Base-by-base conservation (phyloP, 2,113 vertebrate species). In the Smithornis capensis region DNA sequence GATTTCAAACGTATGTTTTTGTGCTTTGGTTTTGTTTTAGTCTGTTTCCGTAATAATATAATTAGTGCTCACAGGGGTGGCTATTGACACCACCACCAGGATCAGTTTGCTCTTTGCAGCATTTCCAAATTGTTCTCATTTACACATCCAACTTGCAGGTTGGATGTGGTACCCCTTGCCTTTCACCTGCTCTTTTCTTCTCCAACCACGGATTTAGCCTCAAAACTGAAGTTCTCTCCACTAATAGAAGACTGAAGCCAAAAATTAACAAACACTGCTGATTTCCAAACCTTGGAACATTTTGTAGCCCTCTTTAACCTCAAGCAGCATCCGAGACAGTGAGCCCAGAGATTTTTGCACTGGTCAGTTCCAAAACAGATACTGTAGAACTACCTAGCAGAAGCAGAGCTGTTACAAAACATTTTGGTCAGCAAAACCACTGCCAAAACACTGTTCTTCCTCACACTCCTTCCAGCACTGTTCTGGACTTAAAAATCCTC, bases 31-130 rank as follows among this genome's bases (percentile, higher is more conserved):
- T 95, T 96, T 94, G 81, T 97, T 97, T 97, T 95, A 94, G 94
- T 96, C 96, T 98, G 97, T 97, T 97, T 97, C 96, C n/a, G 92
- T 98, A 97, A 97, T 97, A 97, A 97, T 95, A 95, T 96, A 98
- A 97, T 98, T 98, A 98, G 97, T 91, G 97, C 97, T 97, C 96
- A 96, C 95, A 94, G 98, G 97, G 95, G 97, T 96, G 94, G 73
- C 94, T 97, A 98, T 98, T 92, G 97, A 97, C 38, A 83, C 93
- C 79, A 83, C 90, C 93, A 91, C 96, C 90, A 95, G 97, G 96
- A 96, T 97, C 90, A 94, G 91, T 89, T 95, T 96, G 95, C 95
- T 97, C 97, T 96, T 97, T 85, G 44, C 76, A 74, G 94, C 52
- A 29, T 95, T 92, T 96, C 94, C 92, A 94, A 93, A 79, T 91